A percentile compares a stretch with the other conserved stretches of the same genome.
These are phyloP conservation scores for Rhinatrema bivittatum DNA, from an alignment of 2,797 vertebrate species.

Conservation along the genomic window DNA sequence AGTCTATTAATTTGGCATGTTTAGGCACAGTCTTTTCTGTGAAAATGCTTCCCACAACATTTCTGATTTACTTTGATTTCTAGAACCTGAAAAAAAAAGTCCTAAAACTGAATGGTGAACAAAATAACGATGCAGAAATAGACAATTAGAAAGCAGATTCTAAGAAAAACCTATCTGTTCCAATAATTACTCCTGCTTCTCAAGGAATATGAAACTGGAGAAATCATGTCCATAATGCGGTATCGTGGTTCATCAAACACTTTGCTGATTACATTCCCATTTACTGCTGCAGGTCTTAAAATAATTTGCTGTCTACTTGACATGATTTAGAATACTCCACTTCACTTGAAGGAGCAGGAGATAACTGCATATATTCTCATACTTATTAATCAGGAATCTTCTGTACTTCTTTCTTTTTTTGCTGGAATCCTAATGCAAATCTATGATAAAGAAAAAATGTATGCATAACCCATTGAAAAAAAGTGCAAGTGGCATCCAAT, in stretches of 20 bases:
- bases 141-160: too few relatives aligned
- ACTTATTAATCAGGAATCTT: not conserved
- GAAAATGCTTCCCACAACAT: too few relatives aligned
- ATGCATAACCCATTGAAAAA: too few relatives aligned
- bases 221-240: constrained; percentile 1
- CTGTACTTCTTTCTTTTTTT: not conserved
- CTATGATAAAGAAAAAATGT: too few relatives aligned
- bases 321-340: constrained; percentile 12
- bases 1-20: too few relatives aligned
- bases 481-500: too few relatives aligned
- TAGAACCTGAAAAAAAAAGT: constrained; percentile 32
- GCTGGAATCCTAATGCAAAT: too few relatives aligned
- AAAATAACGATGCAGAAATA: constrained; percentile 32
- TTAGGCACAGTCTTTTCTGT: too few relatives aligned
- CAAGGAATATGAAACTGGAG: constrained; percentile 6
- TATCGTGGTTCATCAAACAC: constrained; percentile 10
- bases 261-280: constrained; percentile 8
- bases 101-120: too few relatives aligned
- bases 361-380: constrained; percentile 5
- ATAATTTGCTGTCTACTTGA: constrained; percentile 5
- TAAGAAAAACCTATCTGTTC: not conserved
- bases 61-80: too few relatives aligned
- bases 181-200: constrained; percentile 1
- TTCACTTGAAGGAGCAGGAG: not conserved
- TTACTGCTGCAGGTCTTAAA: constrained; percentile 1